Conservation (phyloP, 2,797 vertebrate species). For the Gallinago stenura region DNA sequence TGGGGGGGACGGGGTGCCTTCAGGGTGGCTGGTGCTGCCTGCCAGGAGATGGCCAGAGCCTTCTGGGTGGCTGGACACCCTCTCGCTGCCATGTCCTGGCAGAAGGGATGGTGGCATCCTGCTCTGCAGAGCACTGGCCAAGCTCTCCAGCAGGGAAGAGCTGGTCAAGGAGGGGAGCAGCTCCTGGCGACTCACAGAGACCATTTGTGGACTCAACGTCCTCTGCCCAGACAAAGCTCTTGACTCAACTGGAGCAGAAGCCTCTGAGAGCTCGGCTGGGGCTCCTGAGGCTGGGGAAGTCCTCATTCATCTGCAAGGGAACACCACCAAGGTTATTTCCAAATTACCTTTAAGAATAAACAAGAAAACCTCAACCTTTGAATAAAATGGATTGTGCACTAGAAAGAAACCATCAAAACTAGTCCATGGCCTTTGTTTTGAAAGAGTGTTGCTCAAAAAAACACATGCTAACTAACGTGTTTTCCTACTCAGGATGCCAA, state of each 20-base stretch:
- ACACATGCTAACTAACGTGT: not conserved
- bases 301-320: constrained; percentile 43
- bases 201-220: constrained; percentile 80
- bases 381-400: not conserved
- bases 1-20: constrained; percentile 48
- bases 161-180: constrained; percentile 28
- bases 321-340: constrained; percentile 38
- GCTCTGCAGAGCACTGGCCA: not conserved
- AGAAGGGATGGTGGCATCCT: constrained; percentile 30
- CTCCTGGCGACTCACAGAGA: constrained; percentile 85
- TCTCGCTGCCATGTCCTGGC: constrained; percentile 33
- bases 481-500: not conserved
- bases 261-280: not conserved
- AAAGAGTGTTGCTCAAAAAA: not conserved
- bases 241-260: not conserved
- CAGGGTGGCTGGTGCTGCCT: constrained; percentile 55
- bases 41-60: not conserved
- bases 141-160: constrained; percentile 1
- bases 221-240: not conserved
- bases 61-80: constrained; percentile 59
- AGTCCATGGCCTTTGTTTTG: not conserved
- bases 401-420: not conserved
- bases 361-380: not conserved
- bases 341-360: not conserved
- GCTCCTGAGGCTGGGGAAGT: not conserved